These are phyloP conservation scores for Chloroclysta siterata DNA, from an alignment of 2,888 invertebrate genomes.

Conservation along the genomic window DNA sequence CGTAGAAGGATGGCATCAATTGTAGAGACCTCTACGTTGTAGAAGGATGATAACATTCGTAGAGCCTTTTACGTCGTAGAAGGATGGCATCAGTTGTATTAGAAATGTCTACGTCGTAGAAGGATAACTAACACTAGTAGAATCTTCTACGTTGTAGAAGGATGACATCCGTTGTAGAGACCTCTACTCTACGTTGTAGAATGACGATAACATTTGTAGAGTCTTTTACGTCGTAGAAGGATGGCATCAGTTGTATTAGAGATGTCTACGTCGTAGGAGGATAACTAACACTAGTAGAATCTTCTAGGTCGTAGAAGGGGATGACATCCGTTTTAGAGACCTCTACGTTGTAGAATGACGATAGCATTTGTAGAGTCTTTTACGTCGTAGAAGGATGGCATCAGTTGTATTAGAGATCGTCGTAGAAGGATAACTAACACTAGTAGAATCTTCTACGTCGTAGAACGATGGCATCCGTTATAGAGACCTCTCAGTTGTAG, in stretches of 20 bases:
- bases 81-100: too few species aligned
- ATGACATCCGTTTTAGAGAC: background rate
- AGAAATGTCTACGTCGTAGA: constrained; percentile 4
- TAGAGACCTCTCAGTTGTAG: constrained; percentile 4
- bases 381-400: too few species aligned
- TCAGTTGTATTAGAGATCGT: background rate
- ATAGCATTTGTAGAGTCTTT: background rate
- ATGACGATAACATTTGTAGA: background rate
- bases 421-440: background rate
- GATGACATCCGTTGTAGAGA: background rate
- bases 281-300: background rate
- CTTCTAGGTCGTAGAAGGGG: background rate
- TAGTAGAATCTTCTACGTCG: background rate
- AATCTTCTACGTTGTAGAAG: background rate
- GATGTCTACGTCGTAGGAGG: background rate
- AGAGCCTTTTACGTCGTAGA: too few species aligned
- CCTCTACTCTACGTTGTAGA: background rate
- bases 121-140: background rate
- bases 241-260: too few species aligned
- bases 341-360: background rate
- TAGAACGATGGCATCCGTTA: background rate
- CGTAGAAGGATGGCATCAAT: too few species aligned
- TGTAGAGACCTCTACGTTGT: too few species aligned
- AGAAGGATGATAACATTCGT: too few species aligned
- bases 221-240: background rate